These are phyloP conservation scores for Eupithecia pulchellata DNA, from an alignment of 2,888 invertebrate species.

Conservation along the genomic window DNA sequence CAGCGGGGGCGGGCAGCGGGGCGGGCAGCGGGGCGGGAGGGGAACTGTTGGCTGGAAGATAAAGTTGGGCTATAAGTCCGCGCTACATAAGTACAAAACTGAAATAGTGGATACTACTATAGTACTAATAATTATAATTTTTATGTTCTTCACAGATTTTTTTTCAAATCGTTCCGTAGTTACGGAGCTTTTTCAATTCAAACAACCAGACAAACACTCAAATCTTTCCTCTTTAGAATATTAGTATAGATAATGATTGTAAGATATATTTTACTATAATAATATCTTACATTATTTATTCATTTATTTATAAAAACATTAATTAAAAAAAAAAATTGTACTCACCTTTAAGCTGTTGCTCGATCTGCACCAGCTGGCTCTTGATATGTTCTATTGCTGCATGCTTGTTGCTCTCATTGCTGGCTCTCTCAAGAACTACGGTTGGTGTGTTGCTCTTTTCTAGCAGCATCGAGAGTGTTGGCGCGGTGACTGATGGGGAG, in stretches of 20 bases:
- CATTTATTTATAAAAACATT: too few species aligned
- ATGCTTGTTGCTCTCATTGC: conserved; percentile 57
- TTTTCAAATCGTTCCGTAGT: too few species aligned
- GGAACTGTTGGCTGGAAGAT: conserved; percentile 50
- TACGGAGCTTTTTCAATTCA: too few species aligned
- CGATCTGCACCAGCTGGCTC: conserved; percentile 77
- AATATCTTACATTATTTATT: too few species aligned
- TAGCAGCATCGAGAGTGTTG: conserved; percentile 90
- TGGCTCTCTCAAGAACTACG: conserved; percentile 43
- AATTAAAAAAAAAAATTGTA: too few species aligned
- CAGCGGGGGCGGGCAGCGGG: conserved; percentile 40
- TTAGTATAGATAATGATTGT: too few species aligned
- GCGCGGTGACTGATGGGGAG: conserved; percentile 88
- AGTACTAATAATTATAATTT: too few species aligned
- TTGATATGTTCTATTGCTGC: conserved; percentile 81
- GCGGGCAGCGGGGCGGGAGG: conserved; percentile 37
- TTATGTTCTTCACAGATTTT: too few species aligned
- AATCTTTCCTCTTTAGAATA: too few species aligned
- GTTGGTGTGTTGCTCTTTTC: conserved; percentile 73
- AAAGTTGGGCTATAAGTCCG: background rate
- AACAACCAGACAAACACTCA: too few species aligned
- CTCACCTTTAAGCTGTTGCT: conserved; percentile 73
- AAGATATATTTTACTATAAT: too few species aligned
- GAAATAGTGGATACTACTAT: too few species aligned
- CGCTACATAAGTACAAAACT: background rate